Percentiles rank a stretch among this genome's conserved stretches.
Conservation (phyloP, 2,113 vertebrate species). For the Arothron firmamentum region DNA sequence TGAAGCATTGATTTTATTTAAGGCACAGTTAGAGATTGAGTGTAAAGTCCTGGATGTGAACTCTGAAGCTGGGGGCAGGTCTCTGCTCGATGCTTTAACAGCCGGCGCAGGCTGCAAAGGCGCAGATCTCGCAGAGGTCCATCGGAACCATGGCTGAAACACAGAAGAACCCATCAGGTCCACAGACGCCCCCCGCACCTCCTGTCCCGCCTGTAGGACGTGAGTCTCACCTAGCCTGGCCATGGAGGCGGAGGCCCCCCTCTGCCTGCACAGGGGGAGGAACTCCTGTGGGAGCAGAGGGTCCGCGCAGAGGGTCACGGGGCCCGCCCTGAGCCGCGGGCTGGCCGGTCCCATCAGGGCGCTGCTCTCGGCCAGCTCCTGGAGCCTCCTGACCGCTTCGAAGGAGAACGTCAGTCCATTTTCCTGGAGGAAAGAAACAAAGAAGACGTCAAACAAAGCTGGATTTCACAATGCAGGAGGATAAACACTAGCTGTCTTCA, state of each 20-base stretch:
- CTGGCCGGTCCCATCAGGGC: slow-evolving; percentile 1
- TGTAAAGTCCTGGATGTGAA: slow-evolving; percentile 9
- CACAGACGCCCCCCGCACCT: background rate
- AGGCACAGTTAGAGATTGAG: background rate
- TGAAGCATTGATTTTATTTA: background rate
- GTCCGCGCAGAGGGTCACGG: slow-evolving; percentile 55
- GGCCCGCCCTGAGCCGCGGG: slow-evolving; percentile 4
- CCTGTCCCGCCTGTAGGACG: background rate
- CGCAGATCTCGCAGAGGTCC: slow-evolving; percentile 81
- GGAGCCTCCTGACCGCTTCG: slow-evolving; percentile 79
- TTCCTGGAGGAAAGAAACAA: slow-evolving; percentile 65
- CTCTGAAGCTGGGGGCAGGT: slow-evolving; percentile 19
- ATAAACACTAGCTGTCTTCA: no score
- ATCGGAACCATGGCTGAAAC: slow-evolving; percentile 59
- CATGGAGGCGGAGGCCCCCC: slow-evolving; percentile 60
- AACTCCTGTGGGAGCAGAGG: slow-evolving; percentile 76
- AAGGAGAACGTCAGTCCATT: slow-evolving; percentile 75
- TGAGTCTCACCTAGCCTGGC: slow-evolving; percentile 74
- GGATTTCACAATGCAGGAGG: background rate
- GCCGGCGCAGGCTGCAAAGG: slow-evolving; percentile 82
- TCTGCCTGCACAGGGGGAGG: slow-evolving; percentile 66
- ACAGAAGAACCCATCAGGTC: background rate
- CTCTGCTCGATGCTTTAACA: slow-evolving; percentile 63
- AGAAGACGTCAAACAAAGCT: background rate
- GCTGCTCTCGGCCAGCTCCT: slow-evolving; percentile 55